Conservation (phyloP, 2,797 vertebrate species). For the Chaetodon trifasciatus region DNA sequence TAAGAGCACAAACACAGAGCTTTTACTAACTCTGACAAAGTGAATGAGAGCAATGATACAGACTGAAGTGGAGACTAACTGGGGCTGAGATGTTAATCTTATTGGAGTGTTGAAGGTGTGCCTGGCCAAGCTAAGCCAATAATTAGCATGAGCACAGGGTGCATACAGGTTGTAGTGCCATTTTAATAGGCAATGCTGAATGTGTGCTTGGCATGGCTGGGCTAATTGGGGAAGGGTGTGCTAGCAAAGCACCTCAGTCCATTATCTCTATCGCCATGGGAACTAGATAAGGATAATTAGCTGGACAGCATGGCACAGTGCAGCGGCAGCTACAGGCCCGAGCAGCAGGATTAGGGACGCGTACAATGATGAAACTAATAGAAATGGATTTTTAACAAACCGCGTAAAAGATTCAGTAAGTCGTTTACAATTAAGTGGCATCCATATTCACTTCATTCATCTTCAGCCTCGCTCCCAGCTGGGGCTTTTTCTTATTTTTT, state of each 20-base stretch:
- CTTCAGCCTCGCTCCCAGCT: neutral
- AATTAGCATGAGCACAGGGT: conserved; percentile 60
- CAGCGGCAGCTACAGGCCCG: conserved; percentile 49
- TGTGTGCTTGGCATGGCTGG: conserved; percentile 48
- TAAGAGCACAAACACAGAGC: conserved; percentile 5
- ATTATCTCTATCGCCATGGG: conserved; percentile 78
- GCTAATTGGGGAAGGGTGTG: conserved; percentile 76
- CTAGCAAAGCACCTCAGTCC: conserved; percentile 67
- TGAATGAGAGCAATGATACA: conserved; percentile 39
- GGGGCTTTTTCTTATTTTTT: conserved; percentile 23
- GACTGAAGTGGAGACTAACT: conserved; percentile 36
- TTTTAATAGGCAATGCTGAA: conserved; percentile 65
- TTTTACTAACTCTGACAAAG: conserved; percentile 20
- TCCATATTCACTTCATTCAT: conserved; percentile 49
- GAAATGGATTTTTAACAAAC: conserved; percentile 55
- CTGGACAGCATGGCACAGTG: conserved; percentile 63
- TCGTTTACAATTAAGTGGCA: conserved; percentile 42
- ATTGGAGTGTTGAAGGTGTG: conserved; percentile 52
- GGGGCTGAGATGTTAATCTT: conserved; percentile 50
- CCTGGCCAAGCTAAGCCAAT: conserved; percentile 44
- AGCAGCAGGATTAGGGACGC: conserved; percentile 52
- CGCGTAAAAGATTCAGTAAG: conserved; percentile 47
- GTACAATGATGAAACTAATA: conserved; percentile 60
- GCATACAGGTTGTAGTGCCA: conserved; percentile 41
- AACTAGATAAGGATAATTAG: conserved; percentile 82